Percentiles rank a stretch among this genome's conserved stretches.
Evolutionary conservation across 2,113 vertebrate species (phyloP).

Genomic region (Baryphthengus martii): DNA sequence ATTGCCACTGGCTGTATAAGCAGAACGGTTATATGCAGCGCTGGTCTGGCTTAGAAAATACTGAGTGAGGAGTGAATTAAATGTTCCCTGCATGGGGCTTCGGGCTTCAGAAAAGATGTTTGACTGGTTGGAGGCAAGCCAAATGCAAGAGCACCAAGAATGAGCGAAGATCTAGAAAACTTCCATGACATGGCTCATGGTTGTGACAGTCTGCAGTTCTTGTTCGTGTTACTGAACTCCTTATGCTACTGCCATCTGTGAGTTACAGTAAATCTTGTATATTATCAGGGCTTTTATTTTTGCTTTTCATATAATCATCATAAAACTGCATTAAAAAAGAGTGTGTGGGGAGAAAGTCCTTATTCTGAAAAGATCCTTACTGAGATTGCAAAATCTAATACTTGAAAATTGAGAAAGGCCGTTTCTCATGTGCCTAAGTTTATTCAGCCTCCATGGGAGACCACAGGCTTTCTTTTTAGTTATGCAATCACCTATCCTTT

Average conservation of each 20-base stretch:
- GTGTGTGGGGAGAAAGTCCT: too few species aligned
- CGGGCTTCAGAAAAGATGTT: neutral
- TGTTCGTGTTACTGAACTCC: neutral
- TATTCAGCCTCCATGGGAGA: neutral
- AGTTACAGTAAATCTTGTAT: neutral
- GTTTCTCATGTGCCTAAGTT: rapidly evolving
- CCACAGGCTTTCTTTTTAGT: neutral
- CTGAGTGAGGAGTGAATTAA: neutral
- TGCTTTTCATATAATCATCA: neutral
- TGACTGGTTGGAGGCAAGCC: neutral
- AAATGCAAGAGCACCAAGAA: neutral
- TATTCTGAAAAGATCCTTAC: neutral
- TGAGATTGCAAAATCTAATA: neutral
- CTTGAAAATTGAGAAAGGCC: neutral
- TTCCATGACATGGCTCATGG: neutral
- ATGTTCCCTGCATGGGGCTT: neutral
- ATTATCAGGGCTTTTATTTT: neutral
- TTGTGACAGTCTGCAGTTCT: neutral
- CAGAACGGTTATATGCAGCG: neutral
- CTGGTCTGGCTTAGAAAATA: neutral
- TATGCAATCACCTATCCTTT: neutral
- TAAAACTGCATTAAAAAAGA: neutral
- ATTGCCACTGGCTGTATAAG: neutral
- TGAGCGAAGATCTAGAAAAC: neutral
- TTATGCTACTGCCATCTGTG: neutral